Conservation (phyloP, 2,113 vertebrate genomes). For the Nibea coibor region DNA sequence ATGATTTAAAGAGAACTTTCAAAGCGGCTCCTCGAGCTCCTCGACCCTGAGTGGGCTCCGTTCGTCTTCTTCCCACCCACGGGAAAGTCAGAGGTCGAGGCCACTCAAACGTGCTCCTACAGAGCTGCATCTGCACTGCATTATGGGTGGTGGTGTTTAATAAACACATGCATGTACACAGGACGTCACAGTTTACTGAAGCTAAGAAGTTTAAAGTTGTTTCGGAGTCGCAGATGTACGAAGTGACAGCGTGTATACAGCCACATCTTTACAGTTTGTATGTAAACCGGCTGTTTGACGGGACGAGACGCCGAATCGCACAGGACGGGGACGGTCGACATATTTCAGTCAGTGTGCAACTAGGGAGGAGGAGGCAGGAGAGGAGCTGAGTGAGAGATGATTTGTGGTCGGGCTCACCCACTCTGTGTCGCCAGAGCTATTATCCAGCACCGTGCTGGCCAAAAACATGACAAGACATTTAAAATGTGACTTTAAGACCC, state of each 20-base stretch:
- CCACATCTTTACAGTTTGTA: slow-evolving; percentile 12
- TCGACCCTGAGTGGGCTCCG: not conserved
- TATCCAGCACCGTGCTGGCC: no score
- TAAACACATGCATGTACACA: slow-evolving; percentile 44
- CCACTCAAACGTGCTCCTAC: not conserved
- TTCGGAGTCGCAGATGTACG: slow-evolving; percentile 4
- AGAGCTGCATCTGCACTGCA: slow-evolving; percentile 20
- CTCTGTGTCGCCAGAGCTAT: no score
- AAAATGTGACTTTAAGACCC: no score
- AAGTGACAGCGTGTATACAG: slow-evolving; percentile 35
- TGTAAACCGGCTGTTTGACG: not conserved
- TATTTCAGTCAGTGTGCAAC: not conserved
- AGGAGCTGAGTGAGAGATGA: not conserved
- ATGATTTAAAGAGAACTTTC: slow-evolving; percentile 1
- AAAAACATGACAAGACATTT: no score
- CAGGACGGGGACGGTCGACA: not conserved
- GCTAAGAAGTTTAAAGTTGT: not conserved
- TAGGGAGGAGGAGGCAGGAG: not conserved
- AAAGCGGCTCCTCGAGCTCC: not conserved
- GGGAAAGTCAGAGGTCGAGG: not conserved
- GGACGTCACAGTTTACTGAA: slow-evolving; percentile 33
- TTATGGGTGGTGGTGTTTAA: slow-evolving; percentile 52
- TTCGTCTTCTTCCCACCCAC: not conserved
- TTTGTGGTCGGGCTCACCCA: not conserved
- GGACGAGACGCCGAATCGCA: not conserved